Evolutionary conservation across 2,888 invertebrate genomes (phyloP), one percentile per base, ranked within the genome.

Genomic region (Nezara viridula): DNA sequence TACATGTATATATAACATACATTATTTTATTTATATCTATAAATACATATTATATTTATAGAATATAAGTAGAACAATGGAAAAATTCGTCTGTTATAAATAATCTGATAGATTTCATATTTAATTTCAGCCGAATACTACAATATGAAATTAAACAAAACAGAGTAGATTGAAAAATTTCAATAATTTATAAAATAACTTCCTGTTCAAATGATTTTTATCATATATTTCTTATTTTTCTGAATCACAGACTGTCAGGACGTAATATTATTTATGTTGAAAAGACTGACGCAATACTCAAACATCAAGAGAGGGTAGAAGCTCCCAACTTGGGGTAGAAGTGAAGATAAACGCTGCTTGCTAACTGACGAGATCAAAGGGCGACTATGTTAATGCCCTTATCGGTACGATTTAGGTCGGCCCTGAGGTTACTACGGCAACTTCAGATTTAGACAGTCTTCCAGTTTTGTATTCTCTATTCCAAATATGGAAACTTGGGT

Each of bases 311-410:
- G 81, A n/a, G 24, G 44, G 81, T n/a, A 12, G 81, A 40, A 14
- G 81, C 40, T 24, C 40, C 24, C n/a, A 44, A 81, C 44, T 47
- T 37, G 14, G 81, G 3, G 81, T 9, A 77, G 81, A 47, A n/a
- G 44, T 81, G 24, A 81, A 81, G 81, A 81, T 81, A 81, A 81
- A 81, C 81, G 81, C n/a, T 81, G 10, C 81, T 47, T 12, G 47
- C 81, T 81, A 47, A 81, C 81, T 81, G 44, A 16, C n/a, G 81
- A 81, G 81, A 81, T 81, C 81, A 81, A 81, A 81, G 81, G 81
- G 7, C 44, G 3, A 3, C 81, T 44, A 81, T 81, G 44, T n/a
- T 44, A 81, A 81, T 81, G 81, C n/a, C 81, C 81, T 81, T 81
- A 81, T 81, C 81, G 14, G 1, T 4, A 6, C 44, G 44, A 81